Conservation (phyloP, 1,140 invertebrate genomes). For the Drosophila malerkotliana region DNA sequence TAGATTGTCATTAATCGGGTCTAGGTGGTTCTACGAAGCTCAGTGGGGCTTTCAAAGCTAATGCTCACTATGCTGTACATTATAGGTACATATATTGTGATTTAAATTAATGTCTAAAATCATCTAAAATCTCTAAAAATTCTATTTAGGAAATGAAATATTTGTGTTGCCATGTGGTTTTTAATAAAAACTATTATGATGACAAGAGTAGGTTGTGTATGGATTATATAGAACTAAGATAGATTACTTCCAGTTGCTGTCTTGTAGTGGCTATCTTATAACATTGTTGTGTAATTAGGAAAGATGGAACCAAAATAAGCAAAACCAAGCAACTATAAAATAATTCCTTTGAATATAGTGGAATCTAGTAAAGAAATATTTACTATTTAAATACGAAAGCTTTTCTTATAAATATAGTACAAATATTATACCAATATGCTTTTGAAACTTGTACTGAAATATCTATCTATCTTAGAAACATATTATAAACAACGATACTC, state of each 20-base stretch:
- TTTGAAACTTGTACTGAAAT: too few species aligned
- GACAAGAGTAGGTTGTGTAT: not conserved
- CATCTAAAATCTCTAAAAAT: too few species aligned
- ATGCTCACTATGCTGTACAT: conserved; percentile 5
- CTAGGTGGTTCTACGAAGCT: not conserved
- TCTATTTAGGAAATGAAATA: not conserved
- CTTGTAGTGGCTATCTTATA: not conserved
- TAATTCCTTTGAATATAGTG: too few species aligned
- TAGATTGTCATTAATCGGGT: not conserved
- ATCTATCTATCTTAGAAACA: not conserved
- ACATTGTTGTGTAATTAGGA: not conserved
- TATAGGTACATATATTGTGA: not conserved
- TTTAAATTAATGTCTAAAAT: not conserved
- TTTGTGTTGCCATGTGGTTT: not conserved
- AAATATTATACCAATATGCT: too few species aligned
- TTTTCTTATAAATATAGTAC: too few species aligned
- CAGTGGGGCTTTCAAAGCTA: conserved; percentile 6
- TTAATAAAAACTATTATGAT: not conserved
- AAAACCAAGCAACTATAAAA: not conserved
- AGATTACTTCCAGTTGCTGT: not conserved
- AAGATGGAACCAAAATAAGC: not conserved
- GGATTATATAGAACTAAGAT: not conserved
- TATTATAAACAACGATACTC: not conserved
- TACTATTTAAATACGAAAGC: too few species aligned
- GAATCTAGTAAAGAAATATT: too few species aligned